A percentile compares a stretch with the other conserved stretches of the same genome.
These are phyloP conservation scores for Tinamus major DNA, from an alignment of 2,797 vertebrate genomes.

Conservation along the genomic window DNA sequence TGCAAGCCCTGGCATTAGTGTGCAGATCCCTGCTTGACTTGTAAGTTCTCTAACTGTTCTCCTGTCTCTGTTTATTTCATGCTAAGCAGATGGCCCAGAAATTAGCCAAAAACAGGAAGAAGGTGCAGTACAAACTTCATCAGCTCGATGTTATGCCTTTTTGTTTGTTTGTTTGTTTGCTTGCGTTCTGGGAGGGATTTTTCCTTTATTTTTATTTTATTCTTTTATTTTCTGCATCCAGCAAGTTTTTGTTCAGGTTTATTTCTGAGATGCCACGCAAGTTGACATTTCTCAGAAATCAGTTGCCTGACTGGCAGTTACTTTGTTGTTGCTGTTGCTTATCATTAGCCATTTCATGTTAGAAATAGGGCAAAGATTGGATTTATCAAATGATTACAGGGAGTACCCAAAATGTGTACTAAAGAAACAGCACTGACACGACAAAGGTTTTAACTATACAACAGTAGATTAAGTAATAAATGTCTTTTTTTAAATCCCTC, in stretches of 20 bases:
- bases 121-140: constrained; percentile 93
- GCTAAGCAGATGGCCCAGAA: constrained; percentile 98
- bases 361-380: constrained; percentile 73
- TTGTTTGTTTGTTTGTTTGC: constrained; percentile 76
- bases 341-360: constrained; percentile 83
- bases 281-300: constrained; percentile 72
- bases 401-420: neutral
- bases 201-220: constrained; percentile 73
- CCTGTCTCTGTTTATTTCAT: constrained; percentile 87
- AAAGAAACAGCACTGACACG: constrained; percentile 46
- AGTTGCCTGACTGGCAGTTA: constrained; percentile 67
- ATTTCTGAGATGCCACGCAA: constrained; percentile 70
- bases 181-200: constrained; percentile 70
- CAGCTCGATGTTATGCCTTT: constrained; percentile 80
- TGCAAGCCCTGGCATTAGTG: constrained; percentile 13
- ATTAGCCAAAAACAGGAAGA: constrained; percentile 97
- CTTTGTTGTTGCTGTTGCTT: constrained; percentile 74
- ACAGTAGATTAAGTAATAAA: neutral
- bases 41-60: constrained; percentile 85
- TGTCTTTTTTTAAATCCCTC: neutral
- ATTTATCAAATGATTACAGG: constrained; percentile 59
- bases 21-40: constrained; percentile 68
- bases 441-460: constrained; percentile 54
- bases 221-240: constrained; percentile 89
- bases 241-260: constrained; percentile 81